phyloP scores from a whole-genome alignment of 2,797 vertebrate species.

The Sebastolobus altivelis region DNA sequence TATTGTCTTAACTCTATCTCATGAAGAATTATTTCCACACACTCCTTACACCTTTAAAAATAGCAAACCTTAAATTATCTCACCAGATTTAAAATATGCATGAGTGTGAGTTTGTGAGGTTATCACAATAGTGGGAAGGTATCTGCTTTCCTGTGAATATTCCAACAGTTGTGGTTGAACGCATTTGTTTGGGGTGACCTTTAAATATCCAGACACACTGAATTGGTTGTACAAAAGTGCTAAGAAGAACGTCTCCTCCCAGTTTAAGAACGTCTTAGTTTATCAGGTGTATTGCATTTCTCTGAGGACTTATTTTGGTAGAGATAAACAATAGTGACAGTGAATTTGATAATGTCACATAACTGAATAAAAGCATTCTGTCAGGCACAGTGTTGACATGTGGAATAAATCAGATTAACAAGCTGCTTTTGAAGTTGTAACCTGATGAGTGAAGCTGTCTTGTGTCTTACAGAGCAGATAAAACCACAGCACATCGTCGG shows the following conservation, averaged over 20 bases:
- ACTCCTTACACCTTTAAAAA: slow-evolving; percentile 25
- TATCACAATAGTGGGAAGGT: slow-evolving; percentile 25
- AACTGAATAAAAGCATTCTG: not conserved
- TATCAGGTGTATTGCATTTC: slow-evolving; percentile 32
- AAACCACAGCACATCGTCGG: slow-evolving; percentile 94
- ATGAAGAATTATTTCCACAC: slow-evolving; percentile 5
- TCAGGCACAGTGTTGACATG: not conserved
- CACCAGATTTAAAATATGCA: not conserved
- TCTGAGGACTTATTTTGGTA: not conserved
- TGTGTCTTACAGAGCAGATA: slow-evolving; percentile 90
- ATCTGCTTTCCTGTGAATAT: slow-evolving; percentile 22
- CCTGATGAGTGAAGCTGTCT: slow-evolving; percentile 13
- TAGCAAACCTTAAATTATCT: slow-evolving; percentile 17
- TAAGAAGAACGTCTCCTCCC: slow-evolving; percentile 44
- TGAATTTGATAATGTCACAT: slow-evolving; percentile 47
- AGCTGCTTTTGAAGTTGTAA: slow-evolving; percentile 1
- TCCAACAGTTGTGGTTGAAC: slow-evolving; percentile 28
- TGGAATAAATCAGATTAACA: not conserved
- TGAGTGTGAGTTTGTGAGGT: not conserved
- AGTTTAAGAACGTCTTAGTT: slow-evolving; percentile 41
- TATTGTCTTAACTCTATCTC: slow-evolving; percentile 23
- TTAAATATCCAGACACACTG: slow-evolving; percentile 28
- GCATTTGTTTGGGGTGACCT: slow-evolving; percentile 57
- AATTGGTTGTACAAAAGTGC: slow-evolving; percentile 8
- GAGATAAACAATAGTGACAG: slow-evolving; percentile 20